Evolutionary conservation across 2,888 invertebrate genomes (phyloP).

Genomic region (Leptinotarsa tumamoca): DNA sequence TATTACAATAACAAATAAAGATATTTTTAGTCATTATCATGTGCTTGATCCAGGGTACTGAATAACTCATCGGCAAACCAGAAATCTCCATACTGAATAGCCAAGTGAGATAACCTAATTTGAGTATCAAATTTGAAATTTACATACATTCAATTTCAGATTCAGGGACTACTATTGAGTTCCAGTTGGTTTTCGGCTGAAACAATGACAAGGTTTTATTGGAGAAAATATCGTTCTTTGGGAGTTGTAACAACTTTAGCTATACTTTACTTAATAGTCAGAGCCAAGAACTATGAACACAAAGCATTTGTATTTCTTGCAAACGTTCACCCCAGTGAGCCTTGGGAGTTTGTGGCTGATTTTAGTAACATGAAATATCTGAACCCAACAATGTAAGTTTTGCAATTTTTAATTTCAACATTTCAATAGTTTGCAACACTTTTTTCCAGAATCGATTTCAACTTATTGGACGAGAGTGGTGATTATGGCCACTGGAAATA

Average conservation of each 20-base stretch:
- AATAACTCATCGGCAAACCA: not conserved
- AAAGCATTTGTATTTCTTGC: slow-evolving; percentile 68
- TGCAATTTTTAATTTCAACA: not conserved
- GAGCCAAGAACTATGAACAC: slow-evolving; percentile 63
- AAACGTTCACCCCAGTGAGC: slow-evolving; percentile 71
- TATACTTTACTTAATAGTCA: slow-evolving; percentile 57
- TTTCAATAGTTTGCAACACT: not conserved
- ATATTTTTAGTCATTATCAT: slow-evolving; percentile 19
- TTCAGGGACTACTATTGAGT: not conserved
- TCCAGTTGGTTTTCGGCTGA: not conserved
- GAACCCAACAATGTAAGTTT: slow-evolving; percentile 79
- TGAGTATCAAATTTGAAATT: not conserved
- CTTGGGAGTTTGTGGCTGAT: slow-evolving; percentile 82
- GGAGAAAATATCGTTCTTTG: slow-evolving; percentile 57
- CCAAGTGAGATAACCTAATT: not conserved
- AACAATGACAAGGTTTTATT: slow-evolving; percentile 59
- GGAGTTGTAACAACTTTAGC: slow-evolving; percentile 51
- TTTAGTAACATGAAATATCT: slow-evolving; percentile 78
- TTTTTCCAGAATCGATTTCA: slow-evolving; percentile 71
- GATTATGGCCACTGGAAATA: slow-evolving; percentile 79
- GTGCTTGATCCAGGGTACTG: not conserved
- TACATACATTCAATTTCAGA: not conserved
- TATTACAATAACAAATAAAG: slow-evolving; percentile 11
- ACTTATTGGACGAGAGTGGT: slow-evolving; percentile 74
- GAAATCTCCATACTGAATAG: not conserved